Conservation (phyloP, 2,888 invertebrate species). For the Papilio elwesi region DNA sequence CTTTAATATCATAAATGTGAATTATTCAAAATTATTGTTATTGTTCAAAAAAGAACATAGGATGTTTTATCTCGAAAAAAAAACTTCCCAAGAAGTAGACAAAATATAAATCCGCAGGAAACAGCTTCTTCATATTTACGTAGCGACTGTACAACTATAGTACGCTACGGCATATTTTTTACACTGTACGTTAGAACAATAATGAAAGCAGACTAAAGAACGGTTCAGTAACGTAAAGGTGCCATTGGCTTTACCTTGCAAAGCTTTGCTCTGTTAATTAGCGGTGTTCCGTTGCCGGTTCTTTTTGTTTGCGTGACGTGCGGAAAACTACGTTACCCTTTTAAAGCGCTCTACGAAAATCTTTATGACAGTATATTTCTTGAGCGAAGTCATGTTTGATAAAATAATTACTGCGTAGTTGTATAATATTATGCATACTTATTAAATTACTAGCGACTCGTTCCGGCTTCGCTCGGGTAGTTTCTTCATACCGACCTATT, state of each 20-base stretch:
- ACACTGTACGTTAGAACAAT: background rate
- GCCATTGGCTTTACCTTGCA: slow-evolving; percentile 12
- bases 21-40: no score
- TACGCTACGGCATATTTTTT: background rate
- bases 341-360: background rate
- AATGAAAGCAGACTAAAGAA: slow-evolving; percentile 9
- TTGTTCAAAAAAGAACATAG: no score
- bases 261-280: slow-evolving; percentile 9
- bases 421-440: no score
- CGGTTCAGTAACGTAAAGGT: slow-evolving; percentile 4
- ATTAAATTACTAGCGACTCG: no score
- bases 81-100: no score
- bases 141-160: no score
- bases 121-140: no score
- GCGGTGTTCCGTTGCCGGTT: slow-evolving; percentile 5
- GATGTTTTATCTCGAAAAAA: no score
- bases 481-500: no score
- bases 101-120: no score
- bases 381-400: background rate
- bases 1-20: no score
- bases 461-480: no score
- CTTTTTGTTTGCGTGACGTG: background rate
- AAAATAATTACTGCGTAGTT: background rate
- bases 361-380: background rate
- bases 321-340: background rate